phyloP scores from a whole-genome alignment of 2,888 invertebrate species.

The Plebejus argus region DNA sequence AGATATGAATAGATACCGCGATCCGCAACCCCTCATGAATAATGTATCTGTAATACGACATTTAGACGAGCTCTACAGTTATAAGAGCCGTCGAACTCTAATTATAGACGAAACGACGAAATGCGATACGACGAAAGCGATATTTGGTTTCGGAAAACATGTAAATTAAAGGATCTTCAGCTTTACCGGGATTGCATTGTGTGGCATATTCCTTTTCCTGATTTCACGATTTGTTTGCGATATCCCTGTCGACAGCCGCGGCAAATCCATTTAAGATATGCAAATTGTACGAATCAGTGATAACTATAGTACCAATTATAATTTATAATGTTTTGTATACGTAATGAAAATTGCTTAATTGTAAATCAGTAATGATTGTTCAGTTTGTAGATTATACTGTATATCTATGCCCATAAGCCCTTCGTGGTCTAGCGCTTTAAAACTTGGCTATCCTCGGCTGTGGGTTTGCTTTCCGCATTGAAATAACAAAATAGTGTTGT shows the following conservation, averaged over 20 bases:
- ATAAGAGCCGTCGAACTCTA: conserved; percentile 58
- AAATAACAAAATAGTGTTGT: not conserved
- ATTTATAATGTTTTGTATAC: not conserved
- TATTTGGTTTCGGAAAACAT: conserved; percentile 73
- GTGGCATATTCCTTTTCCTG: conserved; percentile 38
- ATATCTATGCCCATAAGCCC: no score
- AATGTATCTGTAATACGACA: conserved; percentile 56
- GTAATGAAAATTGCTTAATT: not conserved
- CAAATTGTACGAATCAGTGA: conserved; percentile 16
- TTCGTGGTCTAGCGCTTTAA: no score
- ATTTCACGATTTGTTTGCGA: conserved; percentile 36
- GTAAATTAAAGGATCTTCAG: conserved; percentile 62
- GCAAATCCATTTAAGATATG: conserved; percentile 27
- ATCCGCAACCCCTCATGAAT: conserved; percentile 65
- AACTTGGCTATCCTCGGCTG: not conserved
- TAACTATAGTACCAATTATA: not conserved
- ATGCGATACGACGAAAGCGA: conserved; percentile 50
- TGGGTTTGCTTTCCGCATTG: not conserved
- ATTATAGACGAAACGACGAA: conserved; percentile 52
- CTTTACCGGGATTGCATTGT: conserved; percentile 32
- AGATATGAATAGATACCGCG: conserved; percentile 54
- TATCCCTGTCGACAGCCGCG: conserved; percentile 34
- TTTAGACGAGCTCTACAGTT: conserved; percentile 56
- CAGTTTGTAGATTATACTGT: not conserved
- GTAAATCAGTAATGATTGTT: not conserved